Evolutionary conservation across 2,113 vertebrate species (phyloP), one percentile per base, ranked within the genome.

Genomic region (Corydoras sp.): DNA sequence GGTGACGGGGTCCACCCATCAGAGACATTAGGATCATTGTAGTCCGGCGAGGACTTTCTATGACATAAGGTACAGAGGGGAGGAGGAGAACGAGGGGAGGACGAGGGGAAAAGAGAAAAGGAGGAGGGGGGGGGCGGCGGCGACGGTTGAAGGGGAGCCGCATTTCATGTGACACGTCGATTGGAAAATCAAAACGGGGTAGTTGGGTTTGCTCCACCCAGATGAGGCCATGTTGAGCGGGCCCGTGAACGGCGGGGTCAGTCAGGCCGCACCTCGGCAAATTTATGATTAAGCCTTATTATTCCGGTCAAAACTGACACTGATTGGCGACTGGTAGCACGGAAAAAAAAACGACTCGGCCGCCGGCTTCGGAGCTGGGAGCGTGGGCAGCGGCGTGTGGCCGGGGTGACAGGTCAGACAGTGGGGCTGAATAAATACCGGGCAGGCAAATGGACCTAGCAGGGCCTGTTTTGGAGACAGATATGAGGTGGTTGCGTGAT

Each of bases 171-270:
- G 92, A 91, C 93, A 93, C 90, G 85, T 91, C 87, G 89, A 87
- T 93, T 87, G 92, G 92, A 96, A 96, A 96, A 94, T 94, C 93
- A 91, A 90, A 92, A 94, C 87, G 89, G 91, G 91, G 90, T 81
- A 86, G 86, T 87, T 91, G 86, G 84, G 89, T 91, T 92, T 93
- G 92, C 91, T 94, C 92, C 93, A 91, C 92, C 92, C 93, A 92
- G 87, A 90, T 92, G 90, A 93, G 92, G 91, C 92, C 91, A 88
- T 87, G 83, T 86, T 87, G 83, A 83, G 86, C 91, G 89, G 89
- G 86, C 90, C 91, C 90, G 88, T 92, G 90, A 92, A 91, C 90
- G 90, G 79, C 32, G 83, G 90, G 84, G 81, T 90, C 88, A 91
- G 90, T 83, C 86, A 87, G 90, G 90, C 92, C 93, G 92, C 92